Percentiles rank a stretch among this genome's conserved stretches.
Conservation (phyloP, 2,797 vertebrate species). For the Pseudomugil tenellus region DNA sequence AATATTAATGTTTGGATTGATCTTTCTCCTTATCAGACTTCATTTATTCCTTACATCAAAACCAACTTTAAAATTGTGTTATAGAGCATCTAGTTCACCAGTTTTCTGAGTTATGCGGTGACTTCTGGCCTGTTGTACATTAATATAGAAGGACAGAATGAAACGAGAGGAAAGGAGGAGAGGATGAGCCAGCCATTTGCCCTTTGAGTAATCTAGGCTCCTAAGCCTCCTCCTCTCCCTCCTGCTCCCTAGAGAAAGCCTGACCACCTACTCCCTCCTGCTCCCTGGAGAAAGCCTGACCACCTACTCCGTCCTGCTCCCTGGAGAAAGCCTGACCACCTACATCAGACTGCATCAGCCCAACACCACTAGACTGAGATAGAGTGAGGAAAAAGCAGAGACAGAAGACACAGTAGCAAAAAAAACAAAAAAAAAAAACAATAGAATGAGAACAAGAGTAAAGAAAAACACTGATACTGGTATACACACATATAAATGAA, state of each 20-base stretch:
- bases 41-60: neutral
- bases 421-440: too few species aligned
- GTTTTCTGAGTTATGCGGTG: neutral
- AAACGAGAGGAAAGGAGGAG: slow-evolving; percentile 19
- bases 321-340: slow-evolving; percentile 50
- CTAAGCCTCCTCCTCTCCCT: slow-evolving; percentile 36
- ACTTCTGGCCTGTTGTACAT: neutral
- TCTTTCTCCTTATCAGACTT: neutral
- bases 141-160: slow-evolving; percentile 15
- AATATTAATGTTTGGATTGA: neutral
- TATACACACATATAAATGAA: slow-evolving; percentile 38
- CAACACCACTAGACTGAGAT: slow-evolving; percentile 33
- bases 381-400: slow-evolving; percentile 24
- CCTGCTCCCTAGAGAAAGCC: slow-evolving; percentile 54
- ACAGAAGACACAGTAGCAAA: slow-evolving; percentile 16
- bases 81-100: neutral
- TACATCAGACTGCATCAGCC: slow-evolving; percentile 55
- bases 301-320: slow-evolving; percentile 44
- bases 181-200: slow-evolving; percentile 37
- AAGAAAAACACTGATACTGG: slow-evolving; percentile 13
- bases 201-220: slow-evolving; percentile 48
- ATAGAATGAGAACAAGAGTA: slow-evolving; percentile 20
- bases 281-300: slow-evolving; percentile 48
- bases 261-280: too few species aligned
- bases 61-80: neutral